phyloP scores from a whole-genome alignment of 2,888 invertebrate species.

The Hetaerina titia region DNA sequence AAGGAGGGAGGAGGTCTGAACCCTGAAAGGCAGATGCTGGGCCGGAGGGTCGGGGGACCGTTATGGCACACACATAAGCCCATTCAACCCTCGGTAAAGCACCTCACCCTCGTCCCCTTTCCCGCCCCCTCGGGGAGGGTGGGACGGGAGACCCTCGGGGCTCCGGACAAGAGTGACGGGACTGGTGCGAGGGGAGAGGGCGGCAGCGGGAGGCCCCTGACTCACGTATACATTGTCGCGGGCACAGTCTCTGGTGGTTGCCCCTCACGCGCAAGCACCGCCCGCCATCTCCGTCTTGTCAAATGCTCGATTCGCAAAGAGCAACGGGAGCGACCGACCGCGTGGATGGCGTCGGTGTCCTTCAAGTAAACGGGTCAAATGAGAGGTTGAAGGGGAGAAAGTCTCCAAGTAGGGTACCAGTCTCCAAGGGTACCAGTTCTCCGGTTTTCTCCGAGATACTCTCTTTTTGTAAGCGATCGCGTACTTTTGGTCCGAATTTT shows the following conservation, averaged over 20 bases:
- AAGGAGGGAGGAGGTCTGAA: neutral
- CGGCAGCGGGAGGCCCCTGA: neutral
- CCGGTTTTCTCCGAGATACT: too few species aligned
- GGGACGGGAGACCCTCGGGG: slow-evolving; percentile 1
- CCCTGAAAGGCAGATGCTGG: slow-evolving; percentile 59
- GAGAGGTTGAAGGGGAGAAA: too few species aligned
- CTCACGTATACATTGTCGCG: neutral
- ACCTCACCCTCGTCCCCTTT: slow-evolving; percentile 3
- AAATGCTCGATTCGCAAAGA: neutral
- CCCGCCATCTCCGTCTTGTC: neutral
- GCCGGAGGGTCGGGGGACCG: slow-evolving; percentile 1
- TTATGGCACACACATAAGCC: slow-evolving; percentile 34
- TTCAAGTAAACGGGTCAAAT: too few species aligned
- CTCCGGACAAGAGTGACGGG: neutral
- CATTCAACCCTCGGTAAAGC: slow-evolving; percentile 44
- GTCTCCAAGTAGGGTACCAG: too few species aligned
- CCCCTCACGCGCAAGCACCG: neutral
- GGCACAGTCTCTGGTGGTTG: neutral
- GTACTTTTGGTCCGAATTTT: too few species aligned
- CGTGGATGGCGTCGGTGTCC: too few species aligned
- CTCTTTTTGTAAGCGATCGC: too few species aligned
- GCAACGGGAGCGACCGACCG: too few species aligned
- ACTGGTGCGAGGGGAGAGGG: neutral
- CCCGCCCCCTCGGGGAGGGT: neutral
- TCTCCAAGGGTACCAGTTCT: too few species aligned